A percentile compares a stretch with the other conserved stretches of the same genome.
phyloP scores from a whole-genome alignment of 2,113 vertebrate species.

The Brienomyrus brachyistius region DNA sequence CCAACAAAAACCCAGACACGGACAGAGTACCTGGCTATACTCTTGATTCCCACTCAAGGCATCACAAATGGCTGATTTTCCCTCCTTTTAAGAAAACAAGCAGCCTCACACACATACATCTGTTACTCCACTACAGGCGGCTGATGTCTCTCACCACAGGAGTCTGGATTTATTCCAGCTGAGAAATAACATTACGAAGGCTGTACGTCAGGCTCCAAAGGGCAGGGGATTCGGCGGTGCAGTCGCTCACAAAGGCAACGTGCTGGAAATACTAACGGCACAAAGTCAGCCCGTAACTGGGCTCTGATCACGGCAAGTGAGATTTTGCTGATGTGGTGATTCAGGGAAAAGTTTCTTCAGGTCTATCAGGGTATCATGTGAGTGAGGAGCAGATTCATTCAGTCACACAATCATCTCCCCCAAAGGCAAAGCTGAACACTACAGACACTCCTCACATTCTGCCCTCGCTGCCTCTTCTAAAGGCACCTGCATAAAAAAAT shows the following conservation, averaged over 20 bases:
- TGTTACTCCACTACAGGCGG: not conserved
- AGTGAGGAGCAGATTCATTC: not conserved
- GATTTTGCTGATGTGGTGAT: not conserved
- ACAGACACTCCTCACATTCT: not conserved
- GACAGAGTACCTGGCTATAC: not conserved
- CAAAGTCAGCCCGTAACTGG: conserved; percentile 16
- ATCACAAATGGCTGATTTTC: not conserved
- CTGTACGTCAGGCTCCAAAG: not conserved
- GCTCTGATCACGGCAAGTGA: conserved; percentile 32
- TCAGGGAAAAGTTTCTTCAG: not conserved
- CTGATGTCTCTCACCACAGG: not conserved
- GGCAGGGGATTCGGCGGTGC: not conserved
- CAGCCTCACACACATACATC: not conserved
- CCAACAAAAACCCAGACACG: not conserved
- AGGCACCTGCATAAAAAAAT: not conserved
- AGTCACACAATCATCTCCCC: not conserved
- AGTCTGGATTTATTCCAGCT: not conserved
- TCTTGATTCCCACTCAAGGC: not conserved
- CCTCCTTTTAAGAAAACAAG: not conserved
- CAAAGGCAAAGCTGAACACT: not conserved
- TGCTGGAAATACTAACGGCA: conserved; percentile 33
- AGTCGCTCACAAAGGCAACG: not conserved
- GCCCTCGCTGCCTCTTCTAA: not conserved
- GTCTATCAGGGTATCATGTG: not conserved
- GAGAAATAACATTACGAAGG: not conserved